These are phyloP conservation scores for Hypena proboscidalis DNA, from an alignment of 2,888 invertebrate genomes.

Conservation along the genomic window DNA sequence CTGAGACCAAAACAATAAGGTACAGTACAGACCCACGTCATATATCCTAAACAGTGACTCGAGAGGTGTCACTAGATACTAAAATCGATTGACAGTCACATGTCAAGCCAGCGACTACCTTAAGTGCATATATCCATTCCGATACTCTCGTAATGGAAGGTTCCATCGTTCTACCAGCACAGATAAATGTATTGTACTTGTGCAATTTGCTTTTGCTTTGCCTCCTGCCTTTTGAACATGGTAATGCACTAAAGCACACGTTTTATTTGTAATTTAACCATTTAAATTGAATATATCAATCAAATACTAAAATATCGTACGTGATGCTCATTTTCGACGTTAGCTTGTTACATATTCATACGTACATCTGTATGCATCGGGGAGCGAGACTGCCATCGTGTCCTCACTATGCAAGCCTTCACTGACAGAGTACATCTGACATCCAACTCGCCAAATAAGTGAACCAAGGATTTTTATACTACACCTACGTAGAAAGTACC, in stretches of 20 bases:
- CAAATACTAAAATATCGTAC: conserved; percentile 51
- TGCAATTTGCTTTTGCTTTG: conserved; percentile 75
- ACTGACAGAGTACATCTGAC: conserved; percentile 25
- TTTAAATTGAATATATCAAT: conserved; percentile 64
- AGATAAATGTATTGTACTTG: conserved; percentile 73
- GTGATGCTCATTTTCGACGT: conserved; percentile 35
- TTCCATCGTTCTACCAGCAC: conserved; percentile 67
- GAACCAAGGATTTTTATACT: conserved; percentile 32
- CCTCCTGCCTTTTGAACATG: conserved; percentile 58
- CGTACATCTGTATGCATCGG: conserved; percentile 35
- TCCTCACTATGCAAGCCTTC: conserved; percentile 25
- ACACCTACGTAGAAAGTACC: no score
- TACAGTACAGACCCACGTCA: no score
- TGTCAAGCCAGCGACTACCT: conserved; percentile 58
- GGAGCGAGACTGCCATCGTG: conserved; percentile 18
- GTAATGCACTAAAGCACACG: conserved; percentile 68
- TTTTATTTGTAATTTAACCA: conserved; percentile 61
- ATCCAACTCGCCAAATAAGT: conserved; percentile 40
- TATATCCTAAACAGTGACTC: no score
- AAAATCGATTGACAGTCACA: conserved; percentile 50
- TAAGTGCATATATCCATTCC: conserved; percentile 79
- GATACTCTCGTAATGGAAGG: conserved; percentile 68
- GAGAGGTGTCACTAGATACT: no score
- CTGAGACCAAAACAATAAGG: no score
- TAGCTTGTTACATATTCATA: conserved; percentile 45